A percentile compares a stretch with the other conserved stretches of the same genome.
These are phyloP conservation scores for Lagria hirta DNA, from an alignment of 2,888 invertebrate species.

Conservation along the genomic window DNA sequence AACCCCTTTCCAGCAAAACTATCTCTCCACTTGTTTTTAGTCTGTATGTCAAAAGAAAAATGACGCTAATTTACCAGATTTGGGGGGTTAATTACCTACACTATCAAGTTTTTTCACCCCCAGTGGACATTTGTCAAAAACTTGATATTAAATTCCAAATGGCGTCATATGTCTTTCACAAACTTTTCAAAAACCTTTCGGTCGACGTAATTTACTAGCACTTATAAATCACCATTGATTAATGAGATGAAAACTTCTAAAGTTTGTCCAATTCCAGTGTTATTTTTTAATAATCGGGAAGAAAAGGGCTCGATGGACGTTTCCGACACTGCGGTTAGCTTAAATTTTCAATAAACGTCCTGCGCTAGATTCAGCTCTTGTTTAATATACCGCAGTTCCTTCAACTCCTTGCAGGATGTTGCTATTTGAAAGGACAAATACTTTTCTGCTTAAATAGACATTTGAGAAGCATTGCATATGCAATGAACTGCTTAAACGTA, in stretches of 20 bases:
- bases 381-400: slow-evolving; percentile 29
- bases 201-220: slow-evolving; percentile 39
- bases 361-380: slow-evolving; percentile 27
- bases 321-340: slow-evolving; percentile 13
- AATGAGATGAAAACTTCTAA: slow-evolving; percentile 28
- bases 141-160: slow-evolving; percentile 43
- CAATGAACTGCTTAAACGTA: slow-evolving; percentile 44
- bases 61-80: no score
- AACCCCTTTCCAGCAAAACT: no score
- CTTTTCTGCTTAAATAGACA: slow-evolving; percentile 44
- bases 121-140: slow-evolving; percentile 42
- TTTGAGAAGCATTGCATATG: slow-evolving; percentile 48
- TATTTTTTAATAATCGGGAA: slow-evolving; percentile 19
- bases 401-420: slow-evolving; percentile 21
- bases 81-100: no score
- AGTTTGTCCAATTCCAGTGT: slow-evolving; percentile 18
- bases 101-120: no score
- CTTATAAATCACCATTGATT: slow-evolving; percentile 39
- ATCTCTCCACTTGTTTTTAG: no score
- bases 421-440: slow-evolving; percentile 37
- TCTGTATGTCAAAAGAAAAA: no score
- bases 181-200: slow-evolving; percentile 37
- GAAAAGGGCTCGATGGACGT: slow-evolving; percentile 9
- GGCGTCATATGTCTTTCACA: slow-evolving; percentile 41
- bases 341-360: slow-evolving; percentile 35